These are phyloP conservation scores for Gallinago undulata DNA, from an alignment of 2,113 vertebrate species.

Conservation along the genomic window DNA sequence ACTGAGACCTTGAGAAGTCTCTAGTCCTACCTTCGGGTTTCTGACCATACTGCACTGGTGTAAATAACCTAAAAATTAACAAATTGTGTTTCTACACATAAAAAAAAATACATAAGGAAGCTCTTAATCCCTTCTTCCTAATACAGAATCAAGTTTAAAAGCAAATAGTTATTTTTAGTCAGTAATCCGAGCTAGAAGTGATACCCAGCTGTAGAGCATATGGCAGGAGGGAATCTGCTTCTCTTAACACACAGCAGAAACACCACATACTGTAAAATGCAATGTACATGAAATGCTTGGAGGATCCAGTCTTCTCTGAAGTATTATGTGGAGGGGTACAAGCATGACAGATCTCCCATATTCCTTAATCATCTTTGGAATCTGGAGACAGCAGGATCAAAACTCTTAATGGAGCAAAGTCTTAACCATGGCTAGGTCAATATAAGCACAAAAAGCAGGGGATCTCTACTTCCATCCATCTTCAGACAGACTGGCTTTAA, in stretches of 20 bases:
- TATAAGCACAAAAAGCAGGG: background rate
- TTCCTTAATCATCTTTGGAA: background rate
- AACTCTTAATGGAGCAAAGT: background rate
- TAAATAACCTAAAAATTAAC: constrained; percentile 80
- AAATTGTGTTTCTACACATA: background rate
- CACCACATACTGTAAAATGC: background rate
- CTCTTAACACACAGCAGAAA: background rate
- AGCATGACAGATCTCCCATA: background rate
- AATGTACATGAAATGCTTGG: background rate
- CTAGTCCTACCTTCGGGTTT: constrained; percentile 86
- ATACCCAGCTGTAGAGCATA: background rate
- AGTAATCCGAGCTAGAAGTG: background rate
- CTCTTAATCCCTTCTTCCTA: background rate
- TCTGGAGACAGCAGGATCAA: background rate
- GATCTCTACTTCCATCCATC: background rate
- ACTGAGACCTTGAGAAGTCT: constrained; percentile 70
- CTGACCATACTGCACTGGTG: constrained; percentile 86
- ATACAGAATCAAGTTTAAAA: background rate
- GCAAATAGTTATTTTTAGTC: background rate
- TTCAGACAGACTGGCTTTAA: background rate
- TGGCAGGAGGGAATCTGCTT: background rate
- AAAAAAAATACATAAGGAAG: background rate
- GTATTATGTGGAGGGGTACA: background rate
- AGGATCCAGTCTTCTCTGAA: background rate
- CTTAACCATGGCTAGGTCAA: background rate